A percentile compares a stretch with the other conserved stretches of the same genome.
Conservation (phyloP, 92 coral and sea anemone species). For the Micromussa lordhowensis region DNA sequence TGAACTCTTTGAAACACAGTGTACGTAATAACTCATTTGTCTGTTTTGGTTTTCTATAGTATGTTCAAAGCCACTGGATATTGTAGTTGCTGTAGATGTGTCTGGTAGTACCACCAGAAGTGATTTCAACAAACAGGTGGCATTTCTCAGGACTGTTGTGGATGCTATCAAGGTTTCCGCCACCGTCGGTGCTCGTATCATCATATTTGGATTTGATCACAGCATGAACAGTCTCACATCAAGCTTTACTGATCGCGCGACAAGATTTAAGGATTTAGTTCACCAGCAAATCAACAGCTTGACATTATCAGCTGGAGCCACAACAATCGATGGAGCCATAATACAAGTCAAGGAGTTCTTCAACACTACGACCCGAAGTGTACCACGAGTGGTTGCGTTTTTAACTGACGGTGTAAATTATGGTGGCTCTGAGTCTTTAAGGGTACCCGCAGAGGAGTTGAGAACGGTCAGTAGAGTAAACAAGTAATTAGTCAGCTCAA, state of each 20-base stretch:
- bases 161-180: slow-evolving; percentile 26
- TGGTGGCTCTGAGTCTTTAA: slow-evolving; percentile 49
- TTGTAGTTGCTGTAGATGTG: slow-evolving; percentile 57
- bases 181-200: slow-evolving; percentile 30
- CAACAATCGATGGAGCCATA: slow-evolving; percentile 27
- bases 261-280: not conserved
- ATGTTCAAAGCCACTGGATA: slow-evolving; percentile 46
- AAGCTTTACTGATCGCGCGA: slow-evolving; percentile 14
- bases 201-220: slow-evolving; percentile 51
- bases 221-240: not conserved
- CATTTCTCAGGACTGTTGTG: slow-evolving; percentile 36
- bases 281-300: slow-evolving; percentile 26
- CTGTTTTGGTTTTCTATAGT: slow-evolving; percentile 14
- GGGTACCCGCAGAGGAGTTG: slow-evolving; percentile 46
- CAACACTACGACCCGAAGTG: slow-evolving; percentile 32
- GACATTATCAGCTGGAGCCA: slow-evolving; percentile 29
- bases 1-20: not conserved
- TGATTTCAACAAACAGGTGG: slow-evolving; percentile 20
- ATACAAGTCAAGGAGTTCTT: slow-evolving; percentile 37
- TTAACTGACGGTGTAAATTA: slow-evolving; percentile 68
- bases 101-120: slow-evolving; percentile 31
- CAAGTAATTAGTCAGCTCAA: not conserved
- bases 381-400: slow-evolving; percentile 52
- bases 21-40: not conserved
- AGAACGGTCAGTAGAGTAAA: slow-evolving; percentile 60